Evolutionary conservation across 2,888 invertebrate species (phyloP), one percentile per base, ranked within the genome.

Genomic region (Amblyjoppa proteus): DNA sequence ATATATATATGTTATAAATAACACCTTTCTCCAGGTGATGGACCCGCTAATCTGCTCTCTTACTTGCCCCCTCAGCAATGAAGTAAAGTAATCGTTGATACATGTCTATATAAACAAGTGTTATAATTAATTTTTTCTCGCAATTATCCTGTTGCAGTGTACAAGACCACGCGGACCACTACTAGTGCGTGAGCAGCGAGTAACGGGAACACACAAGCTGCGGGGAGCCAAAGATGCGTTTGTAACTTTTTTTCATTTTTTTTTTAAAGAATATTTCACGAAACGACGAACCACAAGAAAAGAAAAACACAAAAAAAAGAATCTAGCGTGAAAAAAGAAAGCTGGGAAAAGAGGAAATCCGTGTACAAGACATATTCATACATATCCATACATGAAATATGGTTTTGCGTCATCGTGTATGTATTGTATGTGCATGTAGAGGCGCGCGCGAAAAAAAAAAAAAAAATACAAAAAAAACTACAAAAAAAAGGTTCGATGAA

Each of bases 151-250:
- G 89, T 91, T 94, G 3, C 91, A 94, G 94, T 88, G 94, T 94
- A 84, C 94, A 94, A 89, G 94, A 94, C 89, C 93, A 94, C 90
- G 92, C 93, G 75, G 92, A 92, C 78, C 91, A 91, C 87, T 92
- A 93, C 84, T 94, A 93, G 89, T 87, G 81, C 83, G 70, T 83
- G 80, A 83, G 80, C 75, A 80, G 85, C 69, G 51, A 69, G 20
- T 34, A 81, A 64, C 70, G 85, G 69, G 84, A 88, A 89, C 86
- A 89, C 87, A 88, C 86, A 83, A 87, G 87, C 85, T 85, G 87
- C 31, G 88, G 92, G 93, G 93, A 93, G 93, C 94, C 94, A 94
- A 94, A 94, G 94, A 94, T 93, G 92, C 93, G 92, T 92, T 91
- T 92, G 90, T 92, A 93, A 92, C 90, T 91, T 90, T 92, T 91